Evolutionary conservation across 2,113 vertebrate genomes (phyloP), one percentile per base, ranked within the genome.

Genomic region (Tricholaema leucomelas): DNA sequence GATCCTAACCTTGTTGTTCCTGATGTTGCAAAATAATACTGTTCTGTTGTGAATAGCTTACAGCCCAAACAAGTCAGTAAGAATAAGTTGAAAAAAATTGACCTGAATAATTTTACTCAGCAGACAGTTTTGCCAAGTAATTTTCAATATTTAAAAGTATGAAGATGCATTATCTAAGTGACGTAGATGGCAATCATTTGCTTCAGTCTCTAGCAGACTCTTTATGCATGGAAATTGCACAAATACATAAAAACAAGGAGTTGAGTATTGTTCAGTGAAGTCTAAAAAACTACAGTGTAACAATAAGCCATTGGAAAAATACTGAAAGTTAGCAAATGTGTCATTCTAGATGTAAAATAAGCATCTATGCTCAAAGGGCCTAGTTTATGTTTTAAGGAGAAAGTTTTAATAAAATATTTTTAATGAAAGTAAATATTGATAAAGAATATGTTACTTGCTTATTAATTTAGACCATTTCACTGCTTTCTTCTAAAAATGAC

Each of bases 381-480:
- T 19, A 38, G 15, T 5, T 56, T 52, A 12, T 60, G 15, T 81
- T 77, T 84, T 77, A 28, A 33, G 50, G 36, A 79, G 14, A 78
- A 80, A 54, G 21, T 50, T 12, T 50, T 50, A 50, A 50, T 48
- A 48, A 48, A 48, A 48, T 24, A 50, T 15, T 44, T 76, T 5
- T 20, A 23, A 66, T 24, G 4, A 52, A 67, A 83, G 11, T 24
- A 50, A 35, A 33, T 59, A 42, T 20, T 67, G 36, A 31, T 58
- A 85, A 78, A 73, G 61, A 54, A n/a, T 58, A 8, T 85, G 9
- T 85, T 65, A 94, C 86, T 66, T 92, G 63, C 66, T 85, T 85
- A 23, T 55, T 90, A 61, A 64, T 90, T 92, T 44, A 73, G 76
- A 87, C 59, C n/a, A 33, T 77, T 78, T 87, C 67, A 72, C 75